phyloP scores from a whole-genome alignment of 1,140 invertebrate species.

The Drosophila novamexicana region DNA sequence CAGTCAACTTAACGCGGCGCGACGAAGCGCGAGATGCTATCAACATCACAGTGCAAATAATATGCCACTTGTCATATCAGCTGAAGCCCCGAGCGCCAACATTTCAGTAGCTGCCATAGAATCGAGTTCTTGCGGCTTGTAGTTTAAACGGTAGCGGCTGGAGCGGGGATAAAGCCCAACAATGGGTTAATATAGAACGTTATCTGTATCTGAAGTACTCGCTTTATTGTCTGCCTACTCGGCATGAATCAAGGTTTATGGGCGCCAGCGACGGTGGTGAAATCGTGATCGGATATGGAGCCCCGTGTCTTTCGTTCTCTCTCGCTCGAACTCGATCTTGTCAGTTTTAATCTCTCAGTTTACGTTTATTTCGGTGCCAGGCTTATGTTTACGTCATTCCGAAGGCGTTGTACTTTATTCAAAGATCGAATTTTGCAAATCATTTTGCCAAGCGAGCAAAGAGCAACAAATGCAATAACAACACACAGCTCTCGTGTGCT shows the following conservation, averaged over 20 bases:
- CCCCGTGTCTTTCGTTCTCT: conserved; percentile 8
- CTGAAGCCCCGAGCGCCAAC: conserved; percentile 13
- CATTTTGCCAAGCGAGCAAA: conserved; percentile 49
- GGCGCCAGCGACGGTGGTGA: conserved; percentile 53
- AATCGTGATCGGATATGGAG: conserved; percentile 47
- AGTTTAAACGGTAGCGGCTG: neutral
- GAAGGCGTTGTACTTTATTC: conserved; percentile 33
- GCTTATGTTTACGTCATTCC: conserved; percentile 53
- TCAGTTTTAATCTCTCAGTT: neutral
- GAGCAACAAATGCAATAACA: conserved; percentile 16
- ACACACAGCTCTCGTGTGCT: conserved; percentile 37
- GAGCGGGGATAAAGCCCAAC: conserved; percentile 3
- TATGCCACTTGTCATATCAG: conserved; percentile 46
- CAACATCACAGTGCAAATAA: conserved; percentile 44
- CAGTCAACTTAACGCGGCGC: conserved; percentile 33
- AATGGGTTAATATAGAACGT: conserved; percentile 37
- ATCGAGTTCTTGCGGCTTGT: conserved; percentile 6
- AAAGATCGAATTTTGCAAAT: conserved; percentile 67
- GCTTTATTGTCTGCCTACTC: conserved; percentile 62
- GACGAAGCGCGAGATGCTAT: conserved; percentile 40
- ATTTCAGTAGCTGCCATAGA: conserved; percentile 5
- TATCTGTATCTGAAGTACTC: conserved; percentile 47
- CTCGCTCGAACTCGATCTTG: neutral
- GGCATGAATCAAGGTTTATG: conserved; percentile 67
- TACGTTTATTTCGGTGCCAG: conserved; percentile 27